phyloP scores from a whole-genome alignment of 2,113 vertebrate species.

The Phalacrocorax brasilianus region DNA sequence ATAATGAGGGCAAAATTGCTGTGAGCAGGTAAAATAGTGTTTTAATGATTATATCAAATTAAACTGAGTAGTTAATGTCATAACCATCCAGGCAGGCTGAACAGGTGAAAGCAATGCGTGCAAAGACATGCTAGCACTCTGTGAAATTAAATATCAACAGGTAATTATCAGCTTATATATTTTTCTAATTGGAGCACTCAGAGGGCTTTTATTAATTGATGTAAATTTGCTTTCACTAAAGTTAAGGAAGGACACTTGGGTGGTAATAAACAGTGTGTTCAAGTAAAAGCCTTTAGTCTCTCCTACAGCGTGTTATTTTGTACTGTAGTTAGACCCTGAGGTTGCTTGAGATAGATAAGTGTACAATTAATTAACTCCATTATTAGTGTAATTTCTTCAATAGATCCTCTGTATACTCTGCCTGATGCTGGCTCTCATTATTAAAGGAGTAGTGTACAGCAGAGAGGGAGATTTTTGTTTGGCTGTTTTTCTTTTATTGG shows the following conservation, averaged over 20 bases:
- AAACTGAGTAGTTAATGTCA: background rate
- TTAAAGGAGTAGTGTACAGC: background rate
- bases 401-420: background rate
- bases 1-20: background rate
- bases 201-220: background rate
- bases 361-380: background rate
- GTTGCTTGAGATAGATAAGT: background rate
- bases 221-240: background rate
- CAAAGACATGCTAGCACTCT: background rate
- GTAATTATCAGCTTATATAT: background rate
- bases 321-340: background rate
- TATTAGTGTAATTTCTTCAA: background rate
- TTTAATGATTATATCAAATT: background rate
- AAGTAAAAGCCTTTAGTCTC: background rate
- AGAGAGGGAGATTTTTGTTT: background rate
- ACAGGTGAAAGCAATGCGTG: background rate
- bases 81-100: background rate
- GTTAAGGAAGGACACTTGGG: background rate
- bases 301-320: background rate
- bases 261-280: background rate
- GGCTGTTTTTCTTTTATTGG: background rate
- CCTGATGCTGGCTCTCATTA: background rate
- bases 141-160: background rate
- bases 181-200: background rate
- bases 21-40: slow-evolving; percentile 32